Evolutionary conservation across 2,797 vertebrate genomes (phyloP).

Genomic region (Aphelocoma californica): DNA sequence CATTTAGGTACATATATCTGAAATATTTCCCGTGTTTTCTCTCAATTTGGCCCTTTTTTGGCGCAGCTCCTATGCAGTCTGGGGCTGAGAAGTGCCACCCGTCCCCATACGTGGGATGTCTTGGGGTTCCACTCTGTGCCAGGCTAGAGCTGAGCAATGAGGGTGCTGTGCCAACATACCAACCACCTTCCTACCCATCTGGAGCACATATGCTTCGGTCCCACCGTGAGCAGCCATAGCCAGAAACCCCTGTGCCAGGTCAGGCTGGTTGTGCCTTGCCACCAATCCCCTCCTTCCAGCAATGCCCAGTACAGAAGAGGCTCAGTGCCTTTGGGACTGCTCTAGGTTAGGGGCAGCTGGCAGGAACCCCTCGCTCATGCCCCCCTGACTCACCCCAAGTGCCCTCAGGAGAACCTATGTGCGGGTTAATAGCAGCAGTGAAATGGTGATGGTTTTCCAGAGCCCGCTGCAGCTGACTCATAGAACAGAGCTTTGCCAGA

Average conservation of each 20-base stretch:
- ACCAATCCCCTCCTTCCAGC: not conserved
- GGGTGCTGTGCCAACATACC: not conserved
- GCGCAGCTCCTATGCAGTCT: not conserved
- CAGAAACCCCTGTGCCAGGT: rapidly evolving
- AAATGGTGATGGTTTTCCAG: not conserved
- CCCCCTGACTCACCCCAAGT: not conserved
- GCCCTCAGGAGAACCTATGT: not conserved
- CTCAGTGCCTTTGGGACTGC: not conserved
- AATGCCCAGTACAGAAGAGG: not conserved
- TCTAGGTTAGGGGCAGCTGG: not conserved
- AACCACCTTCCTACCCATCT: not conserved
- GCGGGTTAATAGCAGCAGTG: rapidly evolving
- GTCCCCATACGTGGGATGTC: rapidly evolving
- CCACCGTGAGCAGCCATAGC: not conserved
- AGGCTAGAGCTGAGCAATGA: not conserved
- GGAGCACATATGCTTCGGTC: rapidly evolving
- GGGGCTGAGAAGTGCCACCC: too few species aligned
- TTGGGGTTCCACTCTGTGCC: rapidly evolving
- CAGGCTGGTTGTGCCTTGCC: not conserved
- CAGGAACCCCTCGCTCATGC: not conserved
- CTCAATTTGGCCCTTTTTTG: not conserved
- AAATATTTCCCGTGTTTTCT: not conserved
- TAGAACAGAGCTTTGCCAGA: not conserved
- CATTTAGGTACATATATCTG: not conserved
- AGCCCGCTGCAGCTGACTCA: constrained; percentile 2